Percentiles rank a stretch among this genome's conserved stretches.
These are phyloP conservation scores for Cacatua alba DNA, from an alignment of 2,113 vertebrate genomes.

Conservation along the genomic window DNA sequence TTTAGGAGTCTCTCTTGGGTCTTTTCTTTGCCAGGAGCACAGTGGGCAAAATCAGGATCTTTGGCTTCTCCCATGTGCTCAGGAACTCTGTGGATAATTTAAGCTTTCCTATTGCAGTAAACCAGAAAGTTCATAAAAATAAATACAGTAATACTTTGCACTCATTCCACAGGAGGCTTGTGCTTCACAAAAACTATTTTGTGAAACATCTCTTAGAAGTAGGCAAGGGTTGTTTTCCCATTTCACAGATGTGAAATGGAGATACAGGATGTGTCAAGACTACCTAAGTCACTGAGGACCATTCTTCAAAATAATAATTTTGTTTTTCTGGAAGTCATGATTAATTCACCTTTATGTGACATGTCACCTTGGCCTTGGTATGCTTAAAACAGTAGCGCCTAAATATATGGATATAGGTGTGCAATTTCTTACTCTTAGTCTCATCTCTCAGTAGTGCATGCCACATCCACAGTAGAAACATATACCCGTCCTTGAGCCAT, in stretches of 20 bases:
- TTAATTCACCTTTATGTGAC: neutral
- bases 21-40: slow-evolving; percentile 66
- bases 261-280: neutral
- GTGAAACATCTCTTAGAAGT: slow-evolving; percentile 22
- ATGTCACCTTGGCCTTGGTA: neutral
- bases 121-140: slow-evolving; percentile 56
- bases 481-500: neutral
- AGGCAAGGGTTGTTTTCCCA: neutral
- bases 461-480: neutral
- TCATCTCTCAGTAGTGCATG: neutral
- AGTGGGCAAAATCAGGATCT: slow-evolving; percentile 61
- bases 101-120: slow-evolving; percentile 53
- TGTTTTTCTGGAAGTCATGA: neutral
- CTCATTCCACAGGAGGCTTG: slow-evolving; percentile 48
- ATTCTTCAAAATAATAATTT: neutral
- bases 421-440: neutral
- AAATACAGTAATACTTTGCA: slow-evolving; percentile 59
- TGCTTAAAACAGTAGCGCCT: neutral
- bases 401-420: neutral
- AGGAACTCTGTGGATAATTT: slow-evolving; percentile 63
- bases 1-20: slow-evolving; percentile 65
- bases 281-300: neutral
- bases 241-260: neutral
- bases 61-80: slow-evolving; percentile 48
- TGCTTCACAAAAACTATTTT: slow-evolving; percentile 23